phyloP scores from a whole-genome alignment of 2,113 vertebrate species.

The Antechinus stuartii region DNA sequence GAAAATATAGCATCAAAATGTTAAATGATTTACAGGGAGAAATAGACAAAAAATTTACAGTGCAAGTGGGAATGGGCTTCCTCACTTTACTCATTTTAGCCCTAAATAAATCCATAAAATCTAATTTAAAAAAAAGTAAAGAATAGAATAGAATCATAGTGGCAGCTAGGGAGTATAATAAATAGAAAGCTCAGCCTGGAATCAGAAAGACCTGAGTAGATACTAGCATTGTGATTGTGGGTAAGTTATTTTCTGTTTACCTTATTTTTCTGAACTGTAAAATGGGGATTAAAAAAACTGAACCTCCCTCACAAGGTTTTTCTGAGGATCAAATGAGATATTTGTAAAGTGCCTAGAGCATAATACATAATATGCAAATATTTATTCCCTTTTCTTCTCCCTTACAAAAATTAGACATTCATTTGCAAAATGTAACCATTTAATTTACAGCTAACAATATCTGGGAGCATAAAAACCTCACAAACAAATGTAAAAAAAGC shows the following conservation, averaged over 20 bases:
- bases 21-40: neutral
- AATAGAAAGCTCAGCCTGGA: neutral
- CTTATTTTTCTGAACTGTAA: neutral
- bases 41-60: neutral
- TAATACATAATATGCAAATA: neutral
- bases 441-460: neutral
- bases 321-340: neutral
- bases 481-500: neutral
- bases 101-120: neutral
- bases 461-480: neutral
- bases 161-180: neutral
- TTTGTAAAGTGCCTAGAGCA: neutral
- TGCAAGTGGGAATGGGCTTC: neutral
- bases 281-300: neutral
- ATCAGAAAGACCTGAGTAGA: neutral
- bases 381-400: neutral
- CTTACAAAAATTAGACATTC: neutral
- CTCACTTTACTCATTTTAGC: neutral
- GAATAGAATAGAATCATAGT: neutral
- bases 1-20: neutral
- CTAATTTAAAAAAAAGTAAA: neutral
- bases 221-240: neutral
- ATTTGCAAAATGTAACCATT: neutral
- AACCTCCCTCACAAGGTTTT: neutral
- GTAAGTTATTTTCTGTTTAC: neutral